These are phyloP conservation scores for Ellobium chinense DNA, from an alignment of 2,888 invertebrate species.

Conservation along the genomic window DNA sequence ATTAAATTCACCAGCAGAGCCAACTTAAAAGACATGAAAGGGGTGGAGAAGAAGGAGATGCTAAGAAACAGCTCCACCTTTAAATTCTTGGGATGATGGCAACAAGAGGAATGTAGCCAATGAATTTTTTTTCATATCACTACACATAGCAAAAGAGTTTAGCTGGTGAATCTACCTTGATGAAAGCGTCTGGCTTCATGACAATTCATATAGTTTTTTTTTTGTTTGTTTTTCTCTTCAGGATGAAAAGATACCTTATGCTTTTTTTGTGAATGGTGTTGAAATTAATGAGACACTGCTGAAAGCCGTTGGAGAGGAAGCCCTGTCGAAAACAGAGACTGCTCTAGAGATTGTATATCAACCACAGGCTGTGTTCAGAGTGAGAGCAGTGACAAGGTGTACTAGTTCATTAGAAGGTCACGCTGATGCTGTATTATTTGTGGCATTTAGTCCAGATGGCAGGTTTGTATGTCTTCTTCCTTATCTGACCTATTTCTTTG, in stretches of 20 bases:
- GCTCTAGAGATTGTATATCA: constrained; percentile 96
- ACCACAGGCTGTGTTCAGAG: constrained; percentile 95
- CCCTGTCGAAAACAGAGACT: constrained; percentile 79
- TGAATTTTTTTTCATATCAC: no score
- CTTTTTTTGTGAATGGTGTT: constrained; percentile 93
- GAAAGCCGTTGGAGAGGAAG: constrained; percentile 86
- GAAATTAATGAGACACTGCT: constrained; percentile 89
- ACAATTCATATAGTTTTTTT: no score
- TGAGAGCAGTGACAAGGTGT: constrained; percentile 91
- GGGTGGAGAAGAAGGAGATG: no score
- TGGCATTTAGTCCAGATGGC: constrained; percentile 97
- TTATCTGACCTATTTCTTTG: neutral
- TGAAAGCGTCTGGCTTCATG: no score
- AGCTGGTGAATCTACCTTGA: no score
- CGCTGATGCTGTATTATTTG: constrained; percentile 97
- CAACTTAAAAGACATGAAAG: no score
- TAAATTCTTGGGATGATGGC: no score
- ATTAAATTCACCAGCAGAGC: no score
- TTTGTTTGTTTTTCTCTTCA: constrained; percentile 52
- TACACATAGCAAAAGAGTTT: no score
- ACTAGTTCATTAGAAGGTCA: constrained; percentile 96
- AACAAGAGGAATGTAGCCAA: no score
- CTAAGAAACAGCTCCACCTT: no score
- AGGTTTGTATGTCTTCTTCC: constrained; percentile 65
- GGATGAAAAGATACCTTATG: constrained; percentile 78